Base-by-base conservation (phyloP, 1,140 invertebrate genomes). In the Caerostris extrusa region DNA sequence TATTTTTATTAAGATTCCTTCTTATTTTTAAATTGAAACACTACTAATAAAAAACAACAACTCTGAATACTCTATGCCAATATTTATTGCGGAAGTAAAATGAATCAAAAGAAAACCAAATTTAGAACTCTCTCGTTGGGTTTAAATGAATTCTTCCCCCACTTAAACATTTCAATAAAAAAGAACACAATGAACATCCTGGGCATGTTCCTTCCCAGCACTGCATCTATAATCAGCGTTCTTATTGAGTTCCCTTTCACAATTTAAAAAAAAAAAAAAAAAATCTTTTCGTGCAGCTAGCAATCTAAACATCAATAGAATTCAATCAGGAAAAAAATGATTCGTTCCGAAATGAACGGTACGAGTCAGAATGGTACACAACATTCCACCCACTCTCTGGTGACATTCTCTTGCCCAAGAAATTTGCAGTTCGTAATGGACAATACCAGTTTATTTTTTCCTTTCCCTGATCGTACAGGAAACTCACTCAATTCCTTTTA, bases 351-450 rank as follows among this genome's bases (percentile, higher is more conserved):
- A 34, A 77, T 14, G 71, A 10, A 34, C 71, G 4, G 12, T 71
- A 34, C 34, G 10, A 5, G 61, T 64, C 61, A 17, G 10, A 64
- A 64, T 64, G 61, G 34, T 50, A 77, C 71, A 77, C 71, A 77
- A 77, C 53, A 12, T 34, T 3, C 8, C 71, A 34, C 71, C 71
- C 71, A 53, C 71, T 12, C 71, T 1, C 34, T 77, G 71, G 53
- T 77, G 71, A 77, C 56, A 85, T 90, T 90, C 56, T 69, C 50
- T 19, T 17, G 55, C 53, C 61, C 50, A 90, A 61, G 53, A 57
- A 90, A 90, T 90, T 77, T 90, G 71, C 61, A 67, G 64, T 53
- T 71, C 64, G 61, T 90, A 90, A 90, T 90, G 61, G 88, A 90
- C 88, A 90, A 69, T 90, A 67, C 55, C 53, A 90, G 88, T 56